Evolutionary conservation across 2,797 vertebrate species (phyloP), one percentile per base, ranked within the genome.

Genomic region (Synaphobranchus kaupii): DNA sequence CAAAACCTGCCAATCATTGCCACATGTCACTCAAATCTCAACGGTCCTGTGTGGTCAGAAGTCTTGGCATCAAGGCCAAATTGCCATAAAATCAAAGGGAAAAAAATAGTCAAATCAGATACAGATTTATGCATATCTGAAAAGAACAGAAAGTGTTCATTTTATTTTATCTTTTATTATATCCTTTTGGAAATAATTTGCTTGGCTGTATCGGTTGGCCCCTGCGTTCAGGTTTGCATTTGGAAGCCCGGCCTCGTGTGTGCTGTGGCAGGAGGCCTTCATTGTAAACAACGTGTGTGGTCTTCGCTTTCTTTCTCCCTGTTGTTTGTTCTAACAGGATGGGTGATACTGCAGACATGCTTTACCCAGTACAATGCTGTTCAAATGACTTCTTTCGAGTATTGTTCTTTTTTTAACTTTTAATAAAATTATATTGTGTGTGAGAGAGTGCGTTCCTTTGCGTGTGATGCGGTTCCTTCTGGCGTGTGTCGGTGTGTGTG

Each of bases 11-110:
- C 84, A 87, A 84, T 87, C 68, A 87, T 83, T 89, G 85, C 86
- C 87, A 89, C 83, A 88, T 88, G 88, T 89, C 86, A 81, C 20
- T 84, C 28, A 31, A 71, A 60, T 89, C 73, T 25, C 28, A 20
- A 28, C n/a, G 28, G 68, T 54, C 44, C 88, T 25, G 84, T 88
- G 86, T 80, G 78, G 76, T 78, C 20, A 68, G 20, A 50, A 88
- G 31, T 60, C 71, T 68, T 31, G 5, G 9, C 60, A 87, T 88
- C 44, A 88, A 85, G 86, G 88, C 85, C 83, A 91, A 87, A 83
- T 76, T 89, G 85, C 85, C 85, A 84, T 6, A n/a, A 7, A 31
- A 60, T 87, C 86, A 91, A 91, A 84, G 88, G 84, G 84, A 50
- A 44, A 82, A 54, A 48, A 34, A 88, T 28, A 81, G 76, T 88